phyloP scores from a whole-genome alignment of 2,113 vertebrate species.

The Embiotoca jacksoni region DNA sequence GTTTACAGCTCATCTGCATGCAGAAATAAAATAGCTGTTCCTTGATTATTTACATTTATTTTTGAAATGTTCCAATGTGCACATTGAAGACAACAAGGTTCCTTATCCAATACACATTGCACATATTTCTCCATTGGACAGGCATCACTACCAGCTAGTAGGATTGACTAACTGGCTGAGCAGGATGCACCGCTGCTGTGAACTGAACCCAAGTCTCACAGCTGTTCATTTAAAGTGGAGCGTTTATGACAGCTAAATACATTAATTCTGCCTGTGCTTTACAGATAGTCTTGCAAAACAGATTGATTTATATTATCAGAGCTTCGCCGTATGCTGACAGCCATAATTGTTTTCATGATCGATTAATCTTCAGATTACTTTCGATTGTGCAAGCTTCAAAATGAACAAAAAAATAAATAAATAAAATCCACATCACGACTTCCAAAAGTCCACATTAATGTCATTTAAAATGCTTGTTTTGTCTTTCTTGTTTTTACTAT shows the following conservation, averaged over 20 bases:
- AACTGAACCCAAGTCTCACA: background rate
- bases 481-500: too few species aligned
- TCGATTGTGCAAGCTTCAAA: too few species aligned
- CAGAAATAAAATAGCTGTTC: constrained; percentile 1
- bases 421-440: too few species aligned
- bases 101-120: background rate
- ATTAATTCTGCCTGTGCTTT: background rate
- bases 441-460: too few species aligned
- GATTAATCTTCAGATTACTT: background rate
- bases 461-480: too few species aligned
- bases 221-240: background rate
- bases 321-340: background rate
- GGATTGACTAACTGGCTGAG: too few species aligned
- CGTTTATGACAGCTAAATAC: constrained; percentile 4
- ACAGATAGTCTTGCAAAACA: background rate
- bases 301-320: background rate
- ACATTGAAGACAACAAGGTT: background rate
- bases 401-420: too few species aligned
- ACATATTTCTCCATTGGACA: background rate
- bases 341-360: background rate
- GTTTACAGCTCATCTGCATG: background rate
- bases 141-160: background rate
- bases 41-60: background rate
- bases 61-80: background rate
- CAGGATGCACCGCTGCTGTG: too few species aligned